These are phyloP conservation scores for Anableps anableps DNA, from an alignment of 2,797 vertebrate species.

Conservation along the genomic window DNA sequence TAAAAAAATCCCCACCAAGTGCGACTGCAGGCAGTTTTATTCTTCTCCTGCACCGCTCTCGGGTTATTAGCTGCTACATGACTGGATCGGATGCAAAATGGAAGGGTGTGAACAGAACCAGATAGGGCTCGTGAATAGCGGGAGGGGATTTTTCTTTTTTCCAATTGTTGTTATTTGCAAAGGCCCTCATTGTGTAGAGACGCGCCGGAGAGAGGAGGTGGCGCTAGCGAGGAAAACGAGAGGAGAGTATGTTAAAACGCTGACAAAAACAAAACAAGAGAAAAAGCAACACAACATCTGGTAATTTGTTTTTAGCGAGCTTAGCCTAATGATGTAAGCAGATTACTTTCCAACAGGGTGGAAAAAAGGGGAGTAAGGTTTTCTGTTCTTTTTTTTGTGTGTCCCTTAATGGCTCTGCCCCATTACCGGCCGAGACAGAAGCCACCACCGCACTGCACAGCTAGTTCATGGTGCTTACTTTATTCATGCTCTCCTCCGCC, in stretches of 20 bases:
- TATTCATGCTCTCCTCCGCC: slow-evolving; percentile 40
- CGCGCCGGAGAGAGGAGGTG: slow-evolving; percentile 82
- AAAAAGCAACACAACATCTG: slow-evolving; percentile 91
- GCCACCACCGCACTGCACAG: slow-evolving; percentile 40
- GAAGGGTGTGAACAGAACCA: slow-evolving; percentile 72
- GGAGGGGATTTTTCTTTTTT: slow-evolving; percentile 84
- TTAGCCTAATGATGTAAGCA: slow-evolving; percentile 98
- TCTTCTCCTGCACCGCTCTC: slow-evolving; percentile 89
- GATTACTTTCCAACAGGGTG: slow-evolving; percentile 91
- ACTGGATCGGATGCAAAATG: slow-evolving; percentile 87
- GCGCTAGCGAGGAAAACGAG: slow-evolving; percentile 87
- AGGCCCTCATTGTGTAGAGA: slow-evolving; percentile 89
- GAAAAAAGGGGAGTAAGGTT: slow-evolving; percentile 48
- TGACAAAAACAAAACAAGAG: slow-evolving; percentile 75
- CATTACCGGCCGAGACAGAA: slow-evolving; percentile 67
- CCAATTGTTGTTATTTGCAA: slow-evolving; percentile 90
- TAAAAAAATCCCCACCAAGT: slow-evolving; percentile 88
- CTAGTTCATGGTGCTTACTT: slow-evolving; percentile 46
- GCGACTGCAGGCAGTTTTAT: slow-evolving; percentile 91
- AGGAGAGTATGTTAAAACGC: slow-evolving; percentile 87
- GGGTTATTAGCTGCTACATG: slow-evolving; percentile 92
- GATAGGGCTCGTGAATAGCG: slow-evolving; percentile 83
- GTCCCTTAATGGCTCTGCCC: slow-evolving; percentile 60
- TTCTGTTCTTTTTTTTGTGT: slow-evolving; percentile 23
- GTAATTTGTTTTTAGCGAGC: slow-evolving; percentile 95